Base-by-base conservation (phyloP, 1,140 invertebrate genomes). In the Drosophila serrata region DNA sequence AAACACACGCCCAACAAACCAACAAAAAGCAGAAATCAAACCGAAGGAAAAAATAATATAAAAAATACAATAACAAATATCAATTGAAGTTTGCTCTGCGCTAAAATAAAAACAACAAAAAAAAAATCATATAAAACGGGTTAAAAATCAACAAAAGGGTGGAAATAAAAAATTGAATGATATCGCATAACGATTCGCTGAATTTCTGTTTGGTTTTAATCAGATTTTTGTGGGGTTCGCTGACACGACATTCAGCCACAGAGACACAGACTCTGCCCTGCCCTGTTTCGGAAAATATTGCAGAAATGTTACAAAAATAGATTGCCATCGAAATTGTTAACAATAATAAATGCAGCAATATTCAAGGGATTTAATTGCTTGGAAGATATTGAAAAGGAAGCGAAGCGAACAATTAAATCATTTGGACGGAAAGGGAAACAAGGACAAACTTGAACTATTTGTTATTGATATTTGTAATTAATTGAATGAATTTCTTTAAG, bases 161-260 rank as follows among this genome's bases (percentile, higher is more conserved):
- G 33, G 59, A 37, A 45, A 19, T n/a, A 17, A 40, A 57, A 58
- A 46, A n/a, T 46, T 37, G 48, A 48, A 27, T 59, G 65, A 72
- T 72, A 72, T 72, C 65, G 65, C 51, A 58, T 49, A 72, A 70
- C 68, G 65, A 70, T 72, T 72, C 65, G 65, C 29, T 35, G 68
- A 58, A 58, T 58, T 70, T 19, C 68, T 58, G 51, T 70, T 37
- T 35, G 31, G 7, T 13, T 48, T 72, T 72, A 70, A 72, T 72
- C 68, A 57, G 68, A 72, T 72, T 70, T 70, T 57, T 33, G 19
- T 45, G 12, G 39, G 24, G 65, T 55, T 69, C 46, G 63, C 61
- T 69, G 64, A 72, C 67, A 72, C 43, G 51, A 59, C 46, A 48
- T 27, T 69, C 62, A 27, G 35, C 33, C 65, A 24, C 27, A 33